These are phyloP conservation scores for Pelvicachromis taeniatus DNA, from an alignment of 2,113 vertebrate species.

Conservation along the genomic window DNA sequence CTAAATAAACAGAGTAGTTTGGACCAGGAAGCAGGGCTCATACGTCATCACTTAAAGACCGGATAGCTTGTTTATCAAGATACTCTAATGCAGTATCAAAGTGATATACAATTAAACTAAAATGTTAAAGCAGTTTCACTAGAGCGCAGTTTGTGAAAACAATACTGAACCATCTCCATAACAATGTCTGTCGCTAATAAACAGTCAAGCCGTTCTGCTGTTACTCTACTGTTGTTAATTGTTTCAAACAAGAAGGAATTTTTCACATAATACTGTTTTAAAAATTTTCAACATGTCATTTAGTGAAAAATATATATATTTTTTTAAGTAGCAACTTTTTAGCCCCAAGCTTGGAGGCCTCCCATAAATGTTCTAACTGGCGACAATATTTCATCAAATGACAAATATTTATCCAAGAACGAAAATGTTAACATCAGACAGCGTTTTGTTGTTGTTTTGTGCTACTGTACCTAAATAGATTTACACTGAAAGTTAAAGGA, in stretches of 20 bases:
- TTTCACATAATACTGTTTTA: no score
- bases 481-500: background rate
- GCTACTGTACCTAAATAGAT: background rate
- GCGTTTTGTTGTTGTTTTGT: background rate
- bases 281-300: no score
- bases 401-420: background rate
- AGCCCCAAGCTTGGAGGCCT: background rate
- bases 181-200: background rate
- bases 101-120: background rate
- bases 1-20: no score
- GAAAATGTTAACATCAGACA: background rate
- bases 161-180: background rate
- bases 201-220: no score
- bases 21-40: no score
- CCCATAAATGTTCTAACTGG: background rate
- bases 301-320: no score
- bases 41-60: no score
- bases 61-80: background rate
- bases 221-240: no score
- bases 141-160: background rate
- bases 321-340: no score
- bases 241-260: no score
- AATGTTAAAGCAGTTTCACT: background rate
- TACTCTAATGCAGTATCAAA: background rate
- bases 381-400: background rate